phyloP scores from a whole-genome alignment of 2,888 invertebrate genomes.

The Pyrrhosoma nymphula region DNA sequence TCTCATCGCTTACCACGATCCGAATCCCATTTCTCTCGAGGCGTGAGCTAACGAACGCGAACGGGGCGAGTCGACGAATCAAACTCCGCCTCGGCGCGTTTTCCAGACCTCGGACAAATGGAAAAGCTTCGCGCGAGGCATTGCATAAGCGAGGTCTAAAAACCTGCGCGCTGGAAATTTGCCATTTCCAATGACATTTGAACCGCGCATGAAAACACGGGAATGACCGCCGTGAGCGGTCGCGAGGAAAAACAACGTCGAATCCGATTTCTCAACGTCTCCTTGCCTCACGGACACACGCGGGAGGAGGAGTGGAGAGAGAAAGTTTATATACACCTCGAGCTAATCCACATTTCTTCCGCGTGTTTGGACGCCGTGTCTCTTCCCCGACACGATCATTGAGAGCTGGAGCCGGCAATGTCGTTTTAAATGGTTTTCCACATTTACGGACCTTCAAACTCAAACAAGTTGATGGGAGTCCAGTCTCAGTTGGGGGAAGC shows the following conservation, averaged over 20 bases:
- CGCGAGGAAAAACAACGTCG: neutral
- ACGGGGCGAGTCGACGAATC: too few species aligned
- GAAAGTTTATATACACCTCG: neutral
- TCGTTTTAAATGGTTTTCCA: too few species aligned
- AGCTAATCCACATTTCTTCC: neutral
- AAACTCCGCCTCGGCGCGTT: too few species aligned
- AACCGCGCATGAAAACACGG: constrained; percentile 1
- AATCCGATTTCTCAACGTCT: neutral
- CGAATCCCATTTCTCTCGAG: too few species aligned
- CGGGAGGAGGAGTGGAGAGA: neutral
- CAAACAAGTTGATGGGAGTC: too few species aligned
- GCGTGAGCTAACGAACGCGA: too few species aligned
- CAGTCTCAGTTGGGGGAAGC: too few species aligned
- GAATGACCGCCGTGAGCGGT: neutral
- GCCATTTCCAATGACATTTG: constrained; percentile 24
- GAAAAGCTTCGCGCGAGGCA: neutral
- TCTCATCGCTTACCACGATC: neutral
- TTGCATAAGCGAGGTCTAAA: neutral
- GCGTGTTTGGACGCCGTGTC: neutral
- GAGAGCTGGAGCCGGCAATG: neutral
- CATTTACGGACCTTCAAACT: too few species aligned
- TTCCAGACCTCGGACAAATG: too few species aligned
- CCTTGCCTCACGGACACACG: neutral
- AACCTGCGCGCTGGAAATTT: neutral
- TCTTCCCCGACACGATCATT: neutral